Percentiles rank a stretch among this genome's conserved stretches.
phyloP scores from a whole-genome alignment of 2,797 vertebrate species.

The Gobio occitaniae region DNA sequence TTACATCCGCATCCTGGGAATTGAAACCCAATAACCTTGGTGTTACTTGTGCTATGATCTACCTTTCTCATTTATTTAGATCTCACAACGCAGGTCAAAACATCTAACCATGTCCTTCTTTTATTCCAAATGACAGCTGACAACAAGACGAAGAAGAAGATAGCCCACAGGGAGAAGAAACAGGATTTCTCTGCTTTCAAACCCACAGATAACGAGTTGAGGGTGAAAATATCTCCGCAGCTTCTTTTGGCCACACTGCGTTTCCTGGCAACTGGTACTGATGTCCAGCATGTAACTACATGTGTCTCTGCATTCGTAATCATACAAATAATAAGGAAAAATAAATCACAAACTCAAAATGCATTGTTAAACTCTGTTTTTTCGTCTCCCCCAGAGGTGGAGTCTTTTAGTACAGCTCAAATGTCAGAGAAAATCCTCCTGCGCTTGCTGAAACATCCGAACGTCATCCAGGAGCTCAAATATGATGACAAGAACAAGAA shows the following conservation, averaged over 20 bases:
- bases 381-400: constrained; percentile 82
- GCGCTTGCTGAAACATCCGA: constrained; percentile 90
- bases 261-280: constrained; percentile 94
- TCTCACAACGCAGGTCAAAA: not conserved
- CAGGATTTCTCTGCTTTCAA: constrained; percentile 97
- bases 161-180: constrained; percentile 90
- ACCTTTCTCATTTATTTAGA: not conserved
- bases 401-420: constrained; percentile 88
- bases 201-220: constrained; percentile 90
- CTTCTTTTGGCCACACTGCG: constrained; percentile 93
- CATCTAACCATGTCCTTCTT: not conserved
- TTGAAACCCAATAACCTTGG: not conserved
- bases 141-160: constrained; percentile 90
- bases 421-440: constrained; percentile 94
- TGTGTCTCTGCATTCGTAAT: constrained; percentile 16
- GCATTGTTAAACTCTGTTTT: not conserved
- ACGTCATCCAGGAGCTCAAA: constrained; percentile 92
- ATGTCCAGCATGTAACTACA: constrained; percentile 31
- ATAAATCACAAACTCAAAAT: constrained; percentile 15
- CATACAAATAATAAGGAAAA: not conserved
- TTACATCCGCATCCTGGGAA: not conserved
- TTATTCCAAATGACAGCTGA: constrained; percentile 79
- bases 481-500: constrained; percentile 90
- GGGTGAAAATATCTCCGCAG: constrained; percentile 93
- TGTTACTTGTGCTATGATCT: not conserved